Base-by-base conservation (phyloP, 1,140 invertebrate species). In the Temnothorax nylanderi region DNA sequence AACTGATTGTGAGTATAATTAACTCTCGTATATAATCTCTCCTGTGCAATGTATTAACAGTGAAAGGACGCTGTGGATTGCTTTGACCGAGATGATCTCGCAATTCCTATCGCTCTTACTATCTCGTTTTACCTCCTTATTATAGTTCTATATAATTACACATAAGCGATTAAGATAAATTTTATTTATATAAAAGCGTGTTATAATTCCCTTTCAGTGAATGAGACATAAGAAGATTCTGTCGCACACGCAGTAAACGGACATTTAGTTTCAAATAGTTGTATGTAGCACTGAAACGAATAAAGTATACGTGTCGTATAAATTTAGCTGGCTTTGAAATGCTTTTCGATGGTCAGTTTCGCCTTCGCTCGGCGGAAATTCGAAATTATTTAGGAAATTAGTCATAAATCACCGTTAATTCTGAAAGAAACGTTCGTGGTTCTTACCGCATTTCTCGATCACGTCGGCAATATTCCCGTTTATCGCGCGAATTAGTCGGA, bases 381-480 rank as follows among this genome's bases (percentile, higher is more conserved):
- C 11, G 47, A 81, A 32, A 81, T 81, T 41, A 26, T 26, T 26
- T 26, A 32, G 16, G 56, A 51, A 71, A 81, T 81, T 26, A 18
- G 34, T 49, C 34, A 71, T 71, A 71, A 71, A 81, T 81, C 78
- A 81, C 54, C 49, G 65, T 78, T 78, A 78, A 78, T 78, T 47
- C 58, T 41, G 77, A 32, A 34, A 75, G 80, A 74, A 82, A 60
- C 51, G 26, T 49, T 60, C 67, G 26, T 3, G 41, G 11, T 84
- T 84, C 80, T 84, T 84, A 82, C 67, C 5, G 41, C 41, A 41
- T 37, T 60, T 60, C 80, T 62, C 69, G 80, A 34, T 75, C 80
- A 62, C 80, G 80, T 58, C 67, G 56, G 74, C 75, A 85, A 78
- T 78, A 78, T 85, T 80, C 84, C 64, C 74, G 75, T 85, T 85